Conservation (phyloP, 2,888 invertebrate genomes). For the Drosophila cognata region DNA sequence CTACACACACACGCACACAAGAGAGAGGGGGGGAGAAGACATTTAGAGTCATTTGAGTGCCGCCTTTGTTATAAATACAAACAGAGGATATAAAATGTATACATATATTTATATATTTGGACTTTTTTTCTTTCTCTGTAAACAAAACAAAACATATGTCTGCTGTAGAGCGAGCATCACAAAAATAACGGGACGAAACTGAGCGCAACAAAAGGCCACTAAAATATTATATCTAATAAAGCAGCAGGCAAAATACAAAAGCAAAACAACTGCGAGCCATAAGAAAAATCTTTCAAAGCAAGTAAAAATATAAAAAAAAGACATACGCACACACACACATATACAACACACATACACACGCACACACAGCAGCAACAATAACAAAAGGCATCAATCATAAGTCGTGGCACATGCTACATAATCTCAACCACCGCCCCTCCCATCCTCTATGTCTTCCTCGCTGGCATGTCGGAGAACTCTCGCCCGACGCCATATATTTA, state of each 20-base stretch:
- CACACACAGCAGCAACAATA: slow-evolving; percentile 49
- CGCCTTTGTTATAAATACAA: slow-evolving; percentile 70
- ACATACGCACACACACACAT: slow-evolving; percentile 3
- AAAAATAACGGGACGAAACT: slow-evolving; percentile 46
- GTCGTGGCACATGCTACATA: slow-evolving; percentile 69
- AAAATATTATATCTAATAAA: slow-evolving; percentile 79
- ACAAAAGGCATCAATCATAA: slow-evolving; percentile 82
- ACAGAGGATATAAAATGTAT: slow-evolving; percentile 47
- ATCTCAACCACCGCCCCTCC: slow-evolving; percentile 31
- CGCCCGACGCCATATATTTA: slow-evolving; percentile 9
- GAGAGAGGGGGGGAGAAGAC: slow-evolving; percentile 24
- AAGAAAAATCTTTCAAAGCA: slow-evolving; percentile 43
- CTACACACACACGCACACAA: slow-evolving; percentile 12
- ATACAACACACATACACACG: neutral
- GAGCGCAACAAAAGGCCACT: slow-evolving; percentile 68
- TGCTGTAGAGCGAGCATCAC: slow-evolving; percentile 56
- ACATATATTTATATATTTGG: slow-evolving; percentile 12
- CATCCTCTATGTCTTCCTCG: neutral
- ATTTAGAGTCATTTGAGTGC: slow-evolving; percentile 69
- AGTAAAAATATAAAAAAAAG: slow-evolving; percentile 30
- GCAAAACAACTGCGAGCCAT: slow-evolving; percentile 48
- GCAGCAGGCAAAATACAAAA: slow-evolving; percentile 66
- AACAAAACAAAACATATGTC: slow-evolving; percentile 75
- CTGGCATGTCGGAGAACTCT: slow-evolving; percentile 2
- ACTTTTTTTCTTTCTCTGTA: slow-evolving; percentile 25